Conservation (phyloP, 1,140 invertebrate genomes). For the Bombyx mori region ASM3026992v2 NC_085133.1:8316001-8316500, state of each 20-base stretch:
- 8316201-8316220: conserved; percentile 39
- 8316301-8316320: conserved; percentile 83
- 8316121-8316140: too few species aligned
- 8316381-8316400: conserved; percentile 82
- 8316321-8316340: conserved; percentile 76
- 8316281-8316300: conserved; percentile 40
- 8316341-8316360: conserved; percentile 83
- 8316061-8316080: too few species aligned
- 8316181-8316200: conserved; percentile 43
- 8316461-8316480: too few species aligned
- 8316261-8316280: not conserved
- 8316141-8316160: not conserved
- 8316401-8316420: conserved; percentile 76
- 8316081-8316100: too few species aligned
- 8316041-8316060: too few species aligned
- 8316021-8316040: too few species aligned
- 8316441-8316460: too few species aligned
- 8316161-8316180: conserved; percentile 15
- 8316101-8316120: too few species aligned
- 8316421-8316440: conserved; percentile 76
- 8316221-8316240: not conserved
- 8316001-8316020: too few species aligned
- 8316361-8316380: conserved; percentile 83
- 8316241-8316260: too few species aligned
- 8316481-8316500: too few species aligned